Evolutionary conservation across 2,797 vertebrate species (phyloP).

Genomic region (Aselliscus stoliczkanus): DNA sequence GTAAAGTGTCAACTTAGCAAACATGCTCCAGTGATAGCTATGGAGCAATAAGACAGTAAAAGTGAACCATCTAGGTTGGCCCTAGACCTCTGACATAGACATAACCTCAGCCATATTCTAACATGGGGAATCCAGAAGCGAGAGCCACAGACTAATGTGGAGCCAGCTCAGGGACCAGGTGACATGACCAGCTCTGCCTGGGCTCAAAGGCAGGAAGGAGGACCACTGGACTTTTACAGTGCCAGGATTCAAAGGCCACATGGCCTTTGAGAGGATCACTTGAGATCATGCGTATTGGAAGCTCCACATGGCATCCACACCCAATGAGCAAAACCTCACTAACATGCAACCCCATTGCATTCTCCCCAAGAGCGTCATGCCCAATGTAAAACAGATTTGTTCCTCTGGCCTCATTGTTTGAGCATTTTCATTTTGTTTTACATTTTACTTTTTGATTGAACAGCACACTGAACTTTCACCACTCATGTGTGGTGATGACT

Average conservation of each 20-base stretch:
- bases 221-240: not conserved
- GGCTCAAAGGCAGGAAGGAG: not conserved
- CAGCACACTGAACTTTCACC: not conserved
- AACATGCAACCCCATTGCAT: fast-evolving
- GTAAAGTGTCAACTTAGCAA: not conserved
- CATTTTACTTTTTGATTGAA: not conserved
- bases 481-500: not conserved
- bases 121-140: too few relatives aligned
- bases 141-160: not conserved
- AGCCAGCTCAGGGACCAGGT: not conserved
- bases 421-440: not conserved
- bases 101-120: not conserved
- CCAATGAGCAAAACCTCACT: not conserved
- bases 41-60: not conserved
- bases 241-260: not conserved
- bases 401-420: fast-evolving
- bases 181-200: not conserved
- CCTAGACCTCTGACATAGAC: not conserved
- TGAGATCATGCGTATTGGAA: not conserved
- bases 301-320: fast-evolving
- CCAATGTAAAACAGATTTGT: fast-evolving
- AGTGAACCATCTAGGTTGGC: too few relatives aligned
- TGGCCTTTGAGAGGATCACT: not conserved
- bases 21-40: not conserved
- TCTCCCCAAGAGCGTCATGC: too few relatives aligned